A percentile compares a stretch with the other conserved stretches of the same genome.
These are phyloP conservation scores for Hipparchia sbordonii DNA, from an alignment of 2,888 invertebrate species.

Conservation along the genomic window DNA sequence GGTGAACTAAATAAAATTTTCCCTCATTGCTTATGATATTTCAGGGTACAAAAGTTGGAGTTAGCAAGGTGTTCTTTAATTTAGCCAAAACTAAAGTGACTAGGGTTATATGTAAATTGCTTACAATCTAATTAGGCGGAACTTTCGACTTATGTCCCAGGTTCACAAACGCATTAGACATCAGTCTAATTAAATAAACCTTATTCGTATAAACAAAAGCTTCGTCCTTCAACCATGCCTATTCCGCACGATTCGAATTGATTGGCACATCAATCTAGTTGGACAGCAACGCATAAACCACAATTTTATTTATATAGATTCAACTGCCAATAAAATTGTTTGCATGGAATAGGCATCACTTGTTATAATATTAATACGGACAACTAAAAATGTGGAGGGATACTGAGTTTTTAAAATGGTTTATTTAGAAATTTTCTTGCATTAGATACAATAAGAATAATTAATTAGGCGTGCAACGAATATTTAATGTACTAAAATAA, in stretches of 20 bases:
- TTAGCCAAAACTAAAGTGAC: constrained; percentile 4
- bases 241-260: not conserved
- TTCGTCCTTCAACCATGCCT: constrained; percentile 15
- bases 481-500: not conserved
- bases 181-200: constrained; percentile 20
- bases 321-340: not conserved
- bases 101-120: constrained; percentile 32
- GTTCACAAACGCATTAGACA: constrained; percentile 42
- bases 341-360: not conserved
- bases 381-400: not conserved
- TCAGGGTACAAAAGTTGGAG: no score
- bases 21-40: no score
- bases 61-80: not conserved
- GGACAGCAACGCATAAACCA: no score
- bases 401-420: not conserved
- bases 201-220: constrained; percentile 26
- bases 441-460: not conserved
- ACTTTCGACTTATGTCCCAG: constrained; percentile 70
- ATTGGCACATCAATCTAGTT: not conserved
- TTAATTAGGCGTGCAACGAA: constrained; percentile 10
- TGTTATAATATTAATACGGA: not conserved
- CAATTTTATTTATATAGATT: not conserved
- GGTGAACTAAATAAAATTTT: no score
- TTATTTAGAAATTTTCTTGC: not conserved
- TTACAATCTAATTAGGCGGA: constrained; percentile 74